These are phyloP conservation scores for Elysia chlorotica DNA, from an alignment of 1,140 invertebrate species.

Conservation along the genomic window DNA sequence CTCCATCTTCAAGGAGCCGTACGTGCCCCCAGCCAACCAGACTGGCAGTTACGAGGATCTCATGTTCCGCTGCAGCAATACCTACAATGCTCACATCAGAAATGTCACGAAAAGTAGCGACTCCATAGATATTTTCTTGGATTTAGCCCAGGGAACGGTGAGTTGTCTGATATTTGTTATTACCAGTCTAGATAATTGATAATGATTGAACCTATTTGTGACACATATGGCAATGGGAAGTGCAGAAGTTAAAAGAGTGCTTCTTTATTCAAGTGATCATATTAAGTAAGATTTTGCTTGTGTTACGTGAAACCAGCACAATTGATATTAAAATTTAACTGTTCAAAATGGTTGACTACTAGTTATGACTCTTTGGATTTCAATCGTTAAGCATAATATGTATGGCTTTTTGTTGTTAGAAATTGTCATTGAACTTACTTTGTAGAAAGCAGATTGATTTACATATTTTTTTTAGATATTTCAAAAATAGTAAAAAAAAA, in stretches of 20 bases:
- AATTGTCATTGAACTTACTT: no score
- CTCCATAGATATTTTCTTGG: background rate
- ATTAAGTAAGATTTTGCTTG: background rate
- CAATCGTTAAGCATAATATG: no score
- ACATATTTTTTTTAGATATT: no score
- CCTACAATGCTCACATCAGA: slow-evolving; percentile 28
- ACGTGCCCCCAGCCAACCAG: background rate
- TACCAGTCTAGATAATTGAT: background rate
- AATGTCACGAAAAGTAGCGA: background rate
- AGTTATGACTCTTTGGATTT: no score
- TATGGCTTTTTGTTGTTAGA: no score
- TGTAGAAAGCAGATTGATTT: no score
- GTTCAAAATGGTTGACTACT: no score
- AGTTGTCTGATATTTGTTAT: background rate
- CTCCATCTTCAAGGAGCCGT: background rate
- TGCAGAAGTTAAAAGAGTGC: background rate
- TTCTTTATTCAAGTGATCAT: background rate
- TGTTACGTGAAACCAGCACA: background rate
- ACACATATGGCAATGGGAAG: background rate
- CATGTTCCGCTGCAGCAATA: slow-evolving; percentile 28
- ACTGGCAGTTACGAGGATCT: slow-evolving; percentile 1
- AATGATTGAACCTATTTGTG: background rate
- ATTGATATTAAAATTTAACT: no score
- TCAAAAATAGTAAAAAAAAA: no score
- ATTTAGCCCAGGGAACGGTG: slow-evolving; percentile 19